Percentiles rank a stretch among this genome's conserved stretches.
Conservation (phyloP, 2,113 vertebrate species). For the Eubucco bourcierii region DNA sequence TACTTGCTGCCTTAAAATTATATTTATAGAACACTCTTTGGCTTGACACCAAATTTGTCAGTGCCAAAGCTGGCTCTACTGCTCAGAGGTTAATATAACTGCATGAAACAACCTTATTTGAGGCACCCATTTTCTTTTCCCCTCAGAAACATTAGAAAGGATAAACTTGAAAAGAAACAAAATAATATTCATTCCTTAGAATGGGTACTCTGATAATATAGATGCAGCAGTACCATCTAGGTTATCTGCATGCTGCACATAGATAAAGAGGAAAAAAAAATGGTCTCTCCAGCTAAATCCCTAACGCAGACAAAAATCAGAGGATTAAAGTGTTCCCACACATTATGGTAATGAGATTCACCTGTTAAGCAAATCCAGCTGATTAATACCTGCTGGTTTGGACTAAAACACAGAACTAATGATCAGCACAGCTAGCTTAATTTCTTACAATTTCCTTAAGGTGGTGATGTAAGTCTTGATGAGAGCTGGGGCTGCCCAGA, state of each 20-base stretch:
- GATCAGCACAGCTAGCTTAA: background rate
- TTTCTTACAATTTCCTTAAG: background rate
- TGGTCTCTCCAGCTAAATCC: background rate
- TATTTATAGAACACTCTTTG: too few species aligned
- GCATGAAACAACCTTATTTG: too few species aligned
- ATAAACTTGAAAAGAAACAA: background rate
- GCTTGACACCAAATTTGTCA: too few species aligned
- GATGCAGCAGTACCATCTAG: background rate
- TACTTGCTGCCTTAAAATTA: too few species aligned
- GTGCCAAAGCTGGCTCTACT: too few species aligned
- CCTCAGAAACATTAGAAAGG: background rate
- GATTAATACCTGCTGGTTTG: background rate
- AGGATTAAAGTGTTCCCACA: background rate
- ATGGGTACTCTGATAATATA: background rate
- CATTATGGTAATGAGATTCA: background rate
- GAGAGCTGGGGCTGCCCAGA: background rate
- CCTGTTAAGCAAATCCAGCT: background rate
- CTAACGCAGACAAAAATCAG: background rate
- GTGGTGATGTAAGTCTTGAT: background rate
- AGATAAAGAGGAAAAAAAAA: background rate
- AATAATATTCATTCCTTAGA: background rate
- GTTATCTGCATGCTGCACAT: fast-evolving
- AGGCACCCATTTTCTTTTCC: background rate
- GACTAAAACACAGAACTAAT: background rate
- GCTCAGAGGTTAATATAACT: too few species aligned